Evolutionary conservation across 2,113 vertebrate species (phyloP), one percentile per base, ranked within the genome.

Genomic region (Anthoscopus minutus): DNA sequence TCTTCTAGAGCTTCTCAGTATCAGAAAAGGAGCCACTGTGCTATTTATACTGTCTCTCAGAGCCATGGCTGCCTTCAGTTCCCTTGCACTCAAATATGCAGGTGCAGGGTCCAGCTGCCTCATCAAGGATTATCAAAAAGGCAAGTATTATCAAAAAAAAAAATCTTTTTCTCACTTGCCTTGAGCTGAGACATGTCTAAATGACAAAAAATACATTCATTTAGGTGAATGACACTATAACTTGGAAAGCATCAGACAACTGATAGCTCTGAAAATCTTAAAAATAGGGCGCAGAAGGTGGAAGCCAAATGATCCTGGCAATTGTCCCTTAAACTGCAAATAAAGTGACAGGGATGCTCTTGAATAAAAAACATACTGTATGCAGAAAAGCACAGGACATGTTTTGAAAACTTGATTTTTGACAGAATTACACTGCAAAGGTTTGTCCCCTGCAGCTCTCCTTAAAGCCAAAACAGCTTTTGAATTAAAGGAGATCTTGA

Each of bases 11-110:
- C 20, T 70, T 37, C 56, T 80, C 67, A 65, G 48, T 15, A 47
- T 13, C 11, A 45, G 27, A 38, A 66, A 51, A 88, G 30, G 35
- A 67, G 42, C 24, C 15, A 15, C 23, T 60, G 45, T n/a, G 13
- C 5, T 54, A 0, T 48, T 73, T 77, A 45, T 2, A 5, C 3
- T 56, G 10, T 18, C 25, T 71, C 28, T 61, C 27, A 64, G 33
- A 84, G 9, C 47, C 3, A 0, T 5, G 21, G 11, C 16, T 72
- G 16, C 57, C 31, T 67, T 79, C 2, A 0, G 8, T 54, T 79
- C 44, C 44, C 45, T 35, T 0, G 1, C 0, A 0, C 27, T 73
- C 31, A 21, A 24, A 10, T 19, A 25, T 51, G 28, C 22, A 61
- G 9, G 20, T 22, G 21, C 20, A 88, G 24, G 24, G 27, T 64